Conservation (phyloP, 2,113 vertebrate genomes). For the Poeciliopsis turrubarensis region DNA sequence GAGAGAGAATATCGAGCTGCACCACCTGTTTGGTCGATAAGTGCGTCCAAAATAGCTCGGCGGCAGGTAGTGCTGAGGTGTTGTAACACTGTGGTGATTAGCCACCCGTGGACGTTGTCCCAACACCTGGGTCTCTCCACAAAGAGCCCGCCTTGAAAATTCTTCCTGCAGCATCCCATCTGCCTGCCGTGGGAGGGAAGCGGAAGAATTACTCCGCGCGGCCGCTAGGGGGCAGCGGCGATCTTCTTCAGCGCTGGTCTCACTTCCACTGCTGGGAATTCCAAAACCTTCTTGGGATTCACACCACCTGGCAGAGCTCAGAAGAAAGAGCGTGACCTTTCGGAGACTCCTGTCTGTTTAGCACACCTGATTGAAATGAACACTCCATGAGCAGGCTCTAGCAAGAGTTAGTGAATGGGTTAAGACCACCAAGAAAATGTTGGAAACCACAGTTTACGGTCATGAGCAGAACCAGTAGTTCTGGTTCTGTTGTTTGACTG, state of each 20-base stretch:
- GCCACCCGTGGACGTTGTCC: slow-evolving; percentile 62
- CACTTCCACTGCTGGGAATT: neutral
- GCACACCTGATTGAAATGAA: neutral
- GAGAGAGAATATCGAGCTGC: slow-evolving; percentile 9
- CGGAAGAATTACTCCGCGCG: slow-evolving; percentile 29
- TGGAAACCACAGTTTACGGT: no score
- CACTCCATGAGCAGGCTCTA: no score
- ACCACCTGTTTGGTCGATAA: neutral
- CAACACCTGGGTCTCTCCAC: slow-evolving; percentile 71
- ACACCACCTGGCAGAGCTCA: neutral
- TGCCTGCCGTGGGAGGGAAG: slow-evolving; percentile 37
- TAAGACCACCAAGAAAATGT: no score
- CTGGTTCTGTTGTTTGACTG: neutral
- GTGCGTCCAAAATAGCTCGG: slow-evolving; percentile 47
- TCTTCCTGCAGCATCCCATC: slow-evolving; percentile 73
- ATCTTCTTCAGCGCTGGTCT: neutral
- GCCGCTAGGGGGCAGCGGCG: slow-evolving; percentile 49
- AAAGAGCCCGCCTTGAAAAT: slow-evolving; percentile 75
- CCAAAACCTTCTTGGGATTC: neutral
- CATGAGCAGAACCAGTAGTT: neutral
- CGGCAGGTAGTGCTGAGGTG: slow-evolving; percentile 77
- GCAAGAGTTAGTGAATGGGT: no score
- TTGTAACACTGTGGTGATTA: slow-evolving; percentile 60
- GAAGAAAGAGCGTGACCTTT: neutral
- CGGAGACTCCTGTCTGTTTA: neutral